phyloP scores from a whole-genome alignment of 2,113 vertebrate genomes.

The Sigmodon hispidus region DNA sequence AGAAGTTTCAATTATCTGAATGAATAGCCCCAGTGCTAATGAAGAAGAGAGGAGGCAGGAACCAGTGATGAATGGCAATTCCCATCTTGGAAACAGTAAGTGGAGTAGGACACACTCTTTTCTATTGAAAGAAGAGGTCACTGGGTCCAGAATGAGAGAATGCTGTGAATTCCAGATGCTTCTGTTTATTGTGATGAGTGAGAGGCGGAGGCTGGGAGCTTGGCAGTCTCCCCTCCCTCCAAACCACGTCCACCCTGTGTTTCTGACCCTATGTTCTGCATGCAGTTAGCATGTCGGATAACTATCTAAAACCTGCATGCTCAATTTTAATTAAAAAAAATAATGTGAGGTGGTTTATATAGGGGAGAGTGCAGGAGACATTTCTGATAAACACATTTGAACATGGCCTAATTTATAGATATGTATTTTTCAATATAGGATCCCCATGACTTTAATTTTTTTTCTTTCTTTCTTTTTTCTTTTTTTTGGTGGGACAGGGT shows the following conservation, averaged over 20 bases:
- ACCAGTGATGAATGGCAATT: not conserved
- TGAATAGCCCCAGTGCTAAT: not conserved
- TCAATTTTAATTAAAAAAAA: not conserved
- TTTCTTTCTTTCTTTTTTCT: too few relatives aligned
- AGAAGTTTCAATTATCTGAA: not conserved
- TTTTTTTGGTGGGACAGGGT: not conserved
- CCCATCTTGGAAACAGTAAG: not conserved
- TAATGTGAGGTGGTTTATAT: not conserved
- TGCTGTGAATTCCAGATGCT: not conserved
- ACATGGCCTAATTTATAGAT: not conserved
- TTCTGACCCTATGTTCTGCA: not conserved
- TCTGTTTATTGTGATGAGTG: not conserved
- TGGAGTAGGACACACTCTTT: not conserved
- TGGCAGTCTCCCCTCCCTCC: not conserved
- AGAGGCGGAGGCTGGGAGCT: not conserved
- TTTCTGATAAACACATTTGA: not conserved
- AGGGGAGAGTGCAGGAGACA: not conserved
- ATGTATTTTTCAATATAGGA: not conserved
- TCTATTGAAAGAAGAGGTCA: not conserved
- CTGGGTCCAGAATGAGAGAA: not conserved
- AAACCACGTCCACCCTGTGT: not conserved
- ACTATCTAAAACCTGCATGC: not conserved
- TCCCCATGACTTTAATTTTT: not conserved
- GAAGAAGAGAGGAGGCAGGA: not conserved
- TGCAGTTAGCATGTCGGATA: not conserved